Conservation (phyloP, 2,797 vertebrate species). For the Spheniscus humboldti region DNA sequence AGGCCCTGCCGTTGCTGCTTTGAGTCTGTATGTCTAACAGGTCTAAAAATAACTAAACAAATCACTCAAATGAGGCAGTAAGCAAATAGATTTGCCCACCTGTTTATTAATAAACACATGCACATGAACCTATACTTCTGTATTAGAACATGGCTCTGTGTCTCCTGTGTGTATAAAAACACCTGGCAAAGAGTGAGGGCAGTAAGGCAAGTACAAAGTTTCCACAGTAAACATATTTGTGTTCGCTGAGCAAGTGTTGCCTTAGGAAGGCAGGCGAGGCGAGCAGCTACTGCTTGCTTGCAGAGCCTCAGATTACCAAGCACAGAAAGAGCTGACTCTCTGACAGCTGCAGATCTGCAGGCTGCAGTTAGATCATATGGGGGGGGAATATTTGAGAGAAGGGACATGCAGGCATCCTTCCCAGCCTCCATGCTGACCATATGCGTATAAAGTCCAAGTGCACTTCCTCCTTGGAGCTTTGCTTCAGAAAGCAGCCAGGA, state of each 20-base stretch:
- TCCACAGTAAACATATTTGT: conserved; percentile 64
- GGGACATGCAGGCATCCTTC: background rate
- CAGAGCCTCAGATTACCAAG: background rate
- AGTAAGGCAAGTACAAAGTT: conserved; percentile 55
- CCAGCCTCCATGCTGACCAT: background rate
- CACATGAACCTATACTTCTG: conserved; percentile 1
- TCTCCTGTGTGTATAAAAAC: conserved; percentile 55
- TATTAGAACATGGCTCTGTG: conserved; percentile 38
- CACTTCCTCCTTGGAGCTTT: background rate
- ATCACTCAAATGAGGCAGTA: conserved; percentile 37
- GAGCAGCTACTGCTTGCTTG: background rate
- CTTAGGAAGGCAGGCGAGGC: conserved; percentile 19
- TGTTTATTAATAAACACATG: conserved; percentile 55
- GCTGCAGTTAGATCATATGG: background rate
- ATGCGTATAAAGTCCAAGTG: background rate
- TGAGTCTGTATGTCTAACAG: background rate
- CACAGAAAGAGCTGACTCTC: background rate
- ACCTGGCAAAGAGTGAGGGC: conserved; percentile 34
- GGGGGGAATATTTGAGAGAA: background rate
- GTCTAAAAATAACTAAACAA: conserved; percentile 64
- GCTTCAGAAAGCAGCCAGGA: background rate
- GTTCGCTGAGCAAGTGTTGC: conserved; percentile 61
- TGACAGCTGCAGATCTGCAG: background rate
- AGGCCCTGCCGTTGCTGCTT: background rate
- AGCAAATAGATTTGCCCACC: background rate